Evolutionary conservation across 1,140 invertebrate species (phyloP).

Genomic region (Ericerus pela): DNA sequence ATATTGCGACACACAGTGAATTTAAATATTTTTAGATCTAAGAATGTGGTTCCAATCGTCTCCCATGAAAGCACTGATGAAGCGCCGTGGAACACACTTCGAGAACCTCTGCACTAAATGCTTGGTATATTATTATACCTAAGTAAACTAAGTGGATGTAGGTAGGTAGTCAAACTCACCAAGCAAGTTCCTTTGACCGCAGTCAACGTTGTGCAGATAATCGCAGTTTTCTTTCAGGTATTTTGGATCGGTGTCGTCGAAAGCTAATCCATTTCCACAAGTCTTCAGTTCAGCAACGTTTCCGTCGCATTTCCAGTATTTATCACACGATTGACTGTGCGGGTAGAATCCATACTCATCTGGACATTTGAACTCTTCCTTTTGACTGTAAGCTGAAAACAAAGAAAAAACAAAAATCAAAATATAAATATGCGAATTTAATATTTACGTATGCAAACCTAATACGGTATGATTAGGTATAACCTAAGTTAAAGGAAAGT

Average conservation of each 20-base stretch:
- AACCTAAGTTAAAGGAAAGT: too few relatives aligned
- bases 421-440: too few relatives aligned
- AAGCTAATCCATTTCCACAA: slow-evolving; percentile 85
- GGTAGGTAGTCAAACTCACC: slow-evolving; percentile 43
- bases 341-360: slow-evolving; percentile 90
- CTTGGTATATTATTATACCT: too few relatives aligned
- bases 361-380: slow-evolving; percentile 81
- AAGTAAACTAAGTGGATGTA: not conserved
- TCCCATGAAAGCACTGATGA: not conserved
- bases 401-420: slow-evolving; percentile 1
- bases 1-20: too few relatives aligned
- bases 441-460: too few relatives aligned
- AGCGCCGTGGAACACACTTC: not conserved
- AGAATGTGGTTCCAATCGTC: not conserved
- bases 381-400: slow-evolving; percentile 20
- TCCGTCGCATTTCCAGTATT: slow-evolving; percentile 91
- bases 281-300: slow-evolving; percentile 75
- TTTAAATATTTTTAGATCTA: too few relatives aligned
- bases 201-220: slow-evolving; percentile 90
- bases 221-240: slow-evolving; percentile 88
- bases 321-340: slow-evolving; percentile 76
- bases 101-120: not conserved
- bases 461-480: too few relatives aligned
- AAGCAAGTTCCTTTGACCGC: slow-evolving; percentile 68
- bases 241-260: slow-evolving; percentile 74